Evolutionary conservation across 2,113 vertebrate species (phyloP).

Genomic region (Phyllopteryx taeniolatus): DNA sequence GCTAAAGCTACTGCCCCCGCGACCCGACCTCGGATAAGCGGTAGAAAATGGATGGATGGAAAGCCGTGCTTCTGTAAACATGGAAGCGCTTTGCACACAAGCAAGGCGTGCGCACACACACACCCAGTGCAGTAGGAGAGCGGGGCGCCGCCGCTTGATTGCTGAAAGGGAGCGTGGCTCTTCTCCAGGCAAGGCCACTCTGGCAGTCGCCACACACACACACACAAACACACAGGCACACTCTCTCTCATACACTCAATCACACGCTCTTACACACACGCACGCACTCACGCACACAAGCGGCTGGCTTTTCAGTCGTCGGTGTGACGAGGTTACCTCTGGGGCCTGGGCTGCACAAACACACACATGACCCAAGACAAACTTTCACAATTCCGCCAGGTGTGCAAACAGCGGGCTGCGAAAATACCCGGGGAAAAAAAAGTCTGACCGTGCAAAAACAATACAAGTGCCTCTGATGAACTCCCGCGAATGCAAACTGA

Average conservation of each 20-base stretch:
- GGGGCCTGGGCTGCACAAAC: slow-evolving; percentile 68
- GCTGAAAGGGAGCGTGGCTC: slow-evolving; percentile 67
- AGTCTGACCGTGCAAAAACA: slow-evolving; percentile 64
- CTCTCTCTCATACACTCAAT: background rate
- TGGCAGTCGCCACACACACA: slow-evolving; percentile 58
- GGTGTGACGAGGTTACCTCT: slow-evolving; percentile 70
- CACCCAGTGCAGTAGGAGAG: slow-evolving; percentile 46
- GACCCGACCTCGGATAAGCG: no score
- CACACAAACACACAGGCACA: background rate
- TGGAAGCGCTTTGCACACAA: slow-evolving; percentile 61
- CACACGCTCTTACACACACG: background rate
- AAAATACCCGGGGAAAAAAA: slow-evolving; percentile 64
- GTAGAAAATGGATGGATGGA: no score
- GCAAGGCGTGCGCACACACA: slow-evolving; percentile 22
- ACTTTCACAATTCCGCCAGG: slow-evolving; percentile 72
- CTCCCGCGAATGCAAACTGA: slow-evolving; percentile 20
- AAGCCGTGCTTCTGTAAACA: slow-evolving; percentile 74
- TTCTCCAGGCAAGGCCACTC: slow-evolving; percentile 65
- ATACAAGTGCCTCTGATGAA: slow-evolving; percentile 60
- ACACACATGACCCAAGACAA: slow-evolving; percentile 74
- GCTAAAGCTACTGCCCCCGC: no score
- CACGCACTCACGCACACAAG: slow-evolving; percentile 19
- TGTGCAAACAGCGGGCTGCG: slow-evolving; percentile 68
- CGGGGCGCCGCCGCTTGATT: slow-evolving; percentile 50
- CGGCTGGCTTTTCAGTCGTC: slow-evolving; percentile 52